Evolutionary conservation across 2,113 vertebrate genomes (phyloP).

Genomic region (Neofelis nebulosa): DNA sequence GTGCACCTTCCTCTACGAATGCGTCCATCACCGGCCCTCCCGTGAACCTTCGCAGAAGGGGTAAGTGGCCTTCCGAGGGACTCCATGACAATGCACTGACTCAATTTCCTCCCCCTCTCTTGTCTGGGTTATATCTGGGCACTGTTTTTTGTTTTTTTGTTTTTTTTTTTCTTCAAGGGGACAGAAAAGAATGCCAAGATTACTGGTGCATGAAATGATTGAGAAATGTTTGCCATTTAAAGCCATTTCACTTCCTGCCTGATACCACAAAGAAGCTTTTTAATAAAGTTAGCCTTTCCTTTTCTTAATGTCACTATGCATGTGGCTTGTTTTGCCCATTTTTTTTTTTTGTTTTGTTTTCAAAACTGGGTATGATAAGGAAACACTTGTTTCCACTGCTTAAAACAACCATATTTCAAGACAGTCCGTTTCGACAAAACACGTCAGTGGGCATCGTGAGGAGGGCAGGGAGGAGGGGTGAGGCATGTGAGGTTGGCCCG

Average conservation of each 20-base stretch:
- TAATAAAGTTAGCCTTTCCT: conserved; percentile 82
- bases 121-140: conserved; percentile 72
- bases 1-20: neutral
- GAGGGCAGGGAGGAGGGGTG: neutral
- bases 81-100: conserved; percentile 41
- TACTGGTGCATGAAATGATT: conserved; percentile 84
- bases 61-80: neutral
- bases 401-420: neutral
- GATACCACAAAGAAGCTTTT: conserved; percentile 85
- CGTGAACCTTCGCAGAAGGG: fast-evolving
- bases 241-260: conserved; percentile 87
- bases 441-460: neutral
- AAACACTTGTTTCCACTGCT: conserved; percentile 24
- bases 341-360: conserved; percentile 59
- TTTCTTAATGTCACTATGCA: conserved; percentile 52
- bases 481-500: fast-evolving
- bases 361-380: conserved; percentile 20
- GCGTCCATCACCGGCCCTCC: fast-evolving
- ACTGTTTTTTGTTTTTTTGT: conserved; percentile 63
- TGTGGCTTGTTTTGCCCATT: conserved; percentile 56
- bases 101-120: neutral
- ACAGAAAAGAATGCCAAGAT: conserved; percentile 76
- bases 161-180: conserved; percentile 61
- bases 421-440: neutral
- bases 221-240: conserved; percentile 88